Percentiles rank a stretch among this genome's conserved stretches.
phyloP scores from a whole-genome alignment of 1,140 invertebrate species.

The Wasmannia auropunctata region DNA sequence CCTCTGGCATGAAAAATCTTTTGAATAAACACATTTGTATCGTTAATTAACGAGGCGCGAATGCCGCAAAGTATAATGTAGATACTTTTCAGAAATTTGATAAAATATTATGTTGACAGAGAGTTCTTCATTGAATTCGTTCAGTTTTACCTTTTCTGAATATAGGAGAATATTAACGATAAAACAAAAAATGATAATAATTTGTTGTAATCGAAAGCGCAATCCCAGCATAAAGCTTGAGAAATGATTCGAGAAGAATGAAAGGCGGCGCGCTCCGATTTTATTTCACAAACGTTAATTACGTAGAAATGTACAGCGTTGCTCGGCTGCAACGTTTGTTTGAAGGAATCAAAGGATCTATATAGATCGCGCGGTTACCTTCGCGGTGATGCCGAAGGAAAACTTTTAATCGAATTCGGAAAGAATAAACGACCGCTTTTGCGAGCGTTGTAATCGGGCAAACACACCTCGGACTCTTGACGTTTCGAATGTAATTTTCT shows the following conservation, averaged over 20 bases:
- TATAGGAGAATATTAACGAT: background rate
- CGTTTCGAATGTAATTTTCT: constrained; percentile 3
- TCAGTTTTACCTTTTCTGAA: background rate
- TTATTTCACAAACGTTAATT: constrained; percentile 60
- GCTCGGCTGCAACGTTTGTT: background rate
- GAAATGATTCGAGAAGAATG: background rate
- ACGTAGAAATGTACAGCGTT: constrained; percentile 37
- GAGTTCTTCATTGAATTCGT: background rate
- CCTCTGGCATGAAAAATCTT: background rate
- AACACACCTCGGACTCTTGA: background rate
- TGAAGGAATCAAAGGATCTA: background rate
- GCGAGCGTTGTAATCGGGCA: background rate
- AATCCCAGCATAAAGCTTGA: background rate
- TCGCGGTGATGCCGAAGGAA: background rate
- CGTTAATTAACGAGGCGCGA: constrained; percentile 2
- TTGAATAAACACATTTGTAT: background rate
- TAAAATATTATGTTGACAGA: background rate
- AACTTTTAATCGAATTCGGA: constrained; percentile 47
- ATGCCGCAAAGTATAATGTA: background rate
- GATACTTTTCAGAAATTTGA: background rate
- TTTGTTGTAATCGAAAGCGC: background rate
- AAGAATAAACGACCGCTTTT: constrained; percentile 12
- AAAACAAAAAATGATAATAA: background rate
- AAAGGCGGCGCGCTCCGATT: background rate
- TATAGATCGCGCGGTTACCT: background rate